phyloP scores from a whole-genome alignment of 1,140 invertebrate species.

The Drosophila arawakana region DNA sequence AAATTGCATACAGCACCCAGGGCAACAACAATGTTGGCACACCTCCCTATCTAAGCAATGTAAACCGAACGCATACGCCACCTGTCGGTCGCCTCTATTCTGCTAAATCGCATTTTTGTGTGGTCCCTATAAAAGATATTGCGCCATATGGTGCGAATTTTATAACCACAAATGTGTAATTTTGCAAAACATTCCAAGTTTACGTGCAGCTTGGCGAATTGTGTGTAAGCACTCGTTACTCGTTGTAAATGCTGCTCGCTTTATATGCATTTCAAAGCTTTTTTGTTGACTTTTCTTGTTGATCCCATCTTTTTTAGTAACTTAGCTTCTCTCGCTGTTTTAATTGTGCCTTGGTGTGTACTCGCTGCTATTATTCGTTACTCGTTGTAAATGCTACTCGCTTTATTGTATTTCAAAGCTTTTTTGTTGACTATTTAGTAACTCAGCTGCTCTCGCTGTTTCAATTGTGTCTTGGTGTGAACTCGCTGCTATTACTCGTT shows the following conservation, averaged over 20 bases:
- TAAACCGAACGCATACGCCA: conserved; percentile 19
- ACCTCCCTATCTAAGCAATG: not conserved
- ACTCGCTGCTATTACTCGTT: not conserved
- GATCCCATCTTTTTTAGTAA: too few species aligned
- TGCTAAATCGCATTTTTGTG: not conserved
- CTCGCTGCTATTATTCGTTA: too few species aligned
- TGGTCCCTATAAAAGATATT: conserved; percentile 7
- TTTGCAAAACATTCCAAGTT: conserved; percentile 4
- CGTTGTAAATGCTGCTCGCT: not conserved
- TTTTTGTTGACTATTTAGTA: too few species aligned
- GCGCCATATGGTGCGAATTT: conserved; percentile 18
- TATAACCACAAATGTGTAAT: conserved; percentile 15
- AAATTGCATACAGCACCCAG: conserved; percentile 25
- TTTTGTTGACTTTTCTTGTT: too few species aligned
- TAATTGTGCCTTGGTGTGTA: too few species aligned
- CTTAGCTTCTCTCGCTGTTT: too few species aligned
- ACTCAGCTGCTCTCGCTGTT: too few species aligned
- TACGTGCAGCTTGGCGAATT: not conserved
- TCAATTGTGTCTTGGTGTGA: not conserved
- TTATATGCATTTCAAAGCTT: too few species aligned
- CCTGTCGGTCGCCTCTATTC: conserved; percentile 20
- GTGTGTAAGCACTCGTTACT: not conserved
- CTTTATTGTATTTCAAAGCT: too few species aligned
- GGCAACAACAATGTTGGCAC: conserved; percentile 31
- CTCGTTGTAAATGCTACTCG: too few species aligned